Base-by-base conservation (phyloP, 2,888 invertebrate species). In the Philaethria dido region DNA sequence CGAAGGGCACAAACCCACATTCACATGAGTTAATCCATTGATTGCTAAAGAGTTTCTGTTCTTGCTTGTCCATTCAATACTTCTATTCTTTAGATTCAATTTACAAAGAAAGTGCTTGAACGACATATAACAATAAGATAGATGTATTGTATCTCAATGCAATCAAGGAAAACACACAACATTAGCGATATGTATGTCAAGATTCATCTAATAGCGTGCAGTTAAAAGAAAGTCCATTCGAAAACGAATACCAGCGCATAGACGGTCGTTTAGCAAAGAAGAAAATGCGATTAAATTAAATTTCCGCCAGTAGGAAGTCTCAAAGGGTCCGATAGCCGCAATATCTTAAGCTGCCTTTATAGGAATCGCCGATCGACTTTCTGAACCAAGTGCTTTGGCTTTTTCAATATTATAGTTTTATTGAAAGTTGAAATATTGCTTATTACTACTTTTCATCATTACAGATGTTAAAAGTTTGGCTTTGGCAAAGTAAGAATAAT, bases 281-380 rank as follows among this genome's bases (percentile, higher is more conserved):
- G 86, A 88, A 87, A 88, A 87, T 84, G 81, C 85, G 87, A 89
- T 89, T 87, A 89, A 90, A 89, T 90, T 88, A 88, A 90, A 90
- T 88, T 87, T 89, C 87, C 89, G 83, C 77, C 74, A 78, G 82
- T 76, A 79, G 82, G 81, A 87, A 83, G 83, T 86, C 87, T 89
- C 89, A 90, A 91, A 89, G 89, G 88, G 83, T 80, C 80, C 85
- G 84, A 86, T 86, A 80, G 84, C 82, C 81, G 86, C 87, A 88
- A 90, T 91, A 90, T 89, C 89, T 87, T 86, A 84, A 85, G 84
- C 81, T 78, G 80, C 76, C 78, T 77, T 76, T 72, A 76, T 75
- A 78, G 82, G 83, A 83, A 83, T 80, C 79, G 75, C 72, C 75
- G 79, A 83, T 82, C 80, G 78, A 72, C 73, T 74, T 73, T 76